Evolutionary conservation across 2,888 invertebrate species (phyloP), one percentile per base, ranked within the genome.

Genomic region (Dioctria linearis): DNA sequence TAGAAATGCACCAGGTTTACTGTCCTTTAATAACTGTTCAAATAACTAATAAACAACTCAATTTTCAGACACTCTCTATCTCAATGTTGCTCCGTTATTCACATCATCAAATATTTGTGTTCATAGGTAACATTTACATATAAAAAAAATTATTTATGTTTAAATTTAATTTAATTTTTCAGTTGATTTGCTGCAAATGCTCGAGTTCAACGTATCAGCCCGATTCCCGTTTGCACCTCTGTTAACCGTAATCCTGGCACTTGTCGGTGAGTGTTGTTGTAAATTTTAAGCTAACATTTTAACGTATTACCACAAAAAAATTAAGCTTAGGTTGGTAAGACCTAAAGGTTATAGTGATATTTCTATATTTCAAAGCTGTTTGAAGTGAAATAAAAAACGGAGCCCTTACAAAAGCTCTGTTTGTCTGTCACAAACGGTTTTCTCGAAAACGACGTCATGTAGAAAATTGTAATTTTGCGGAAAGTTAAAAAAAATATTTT

Each of bases 31-130:
- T 25, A 25, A 25, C 25, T 25, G 25, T 25, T 25, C 25, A 25
- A 25, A 1, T 25, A 25, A 25, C 25, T 25, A 25, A 25, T 25
- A 25, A 25, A 25, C 25, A 40, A 54, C 49, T 49, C 11, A 46
- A 46, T 87, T 94, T 95, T 81, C 93, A 99, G 99, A 99, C 99
- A 43, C 95, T 99, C 83, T 97, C 98, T 66, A 98, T 98, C 86
- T 99, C 99, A 63, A 98, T 99, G 95, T 90, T 99, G 85, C 91
- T 99, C 85, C 94, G 99, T 75, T 99, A 99, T 90, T 99, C 99
- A 9, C 99, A 99, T 90, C 99, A 99, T 89, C 99, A 99, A 91
- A 99, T 99, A 87, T 99, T 99, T 90, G 94, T 99, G 83, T 99
- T 99, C 88, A 99, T 99, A 86, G 97, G 98, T 98, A 91, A 95